These are phyloP conservation scores for Palythoa grandis DNA, from an alignment of 92 coral and sea anemone species.

Conservation along the genomic window DNA sequence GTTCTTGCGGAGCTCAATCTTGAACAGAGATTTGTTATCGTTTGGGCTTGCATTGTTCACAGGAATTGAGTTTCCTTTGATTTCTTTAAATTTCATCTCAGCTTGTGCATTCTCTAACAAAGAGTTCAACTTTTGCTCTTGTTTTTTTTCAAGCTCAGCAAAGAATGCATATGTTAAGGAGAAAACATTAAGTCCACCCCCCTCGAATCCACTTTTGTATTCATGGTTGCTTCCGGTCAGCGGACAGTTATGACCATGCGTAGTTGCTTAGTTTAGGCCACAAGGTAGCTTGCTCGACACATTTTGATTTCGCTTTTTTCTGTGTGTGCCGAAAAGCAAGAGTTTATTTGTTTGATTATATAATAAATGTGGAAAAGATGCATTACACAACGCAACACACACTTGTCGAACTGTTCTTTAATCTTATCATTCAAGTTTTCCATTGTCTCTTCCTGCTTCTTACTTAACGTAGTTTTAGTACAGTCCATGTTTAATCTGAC, in stretches of 20 bases:
- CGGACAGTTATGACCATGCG: too few relatives aligned
- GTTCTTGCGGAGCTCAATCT: neutral
- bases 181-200: too few relatives aligned
- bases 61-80: neutral
- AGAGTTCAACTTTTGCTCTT: constrained; percentile 2
- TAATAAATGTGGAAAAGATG: too few relatives aligned
- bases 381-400: too few relatives aligned
- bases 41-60: neutral
- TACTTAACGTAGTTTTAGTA: neutral
- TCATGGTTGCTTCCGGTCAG: too few relatives aligned
- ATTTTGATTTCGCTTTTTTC: too few relatives aligned
- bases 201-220: too few relatives aligned
- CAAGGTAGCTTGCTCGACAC: too few relatives aligned
- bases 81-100: constrained; percentile 1
- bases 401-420: neutral
- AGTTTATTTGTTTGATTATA: too few relatives aligned
- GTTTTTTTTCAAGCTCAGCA: constrained; percentile 2
- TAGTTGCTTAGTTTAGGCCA: too few relatives aligned
- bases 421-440: constrained; percentile 8
- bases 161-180: too few relatives aligned
- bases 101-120: neutral
- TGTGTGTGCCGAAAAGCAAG: too few relatives aligned
- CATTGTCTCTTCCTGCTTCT: neutral
- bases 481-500: neutral
- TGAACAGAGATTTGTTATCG: neutral